phyloP scores from a whole-genome alignment of 1,140 invertebrate genomes.

The Leptinotarsa undecemlineata region DNA sequence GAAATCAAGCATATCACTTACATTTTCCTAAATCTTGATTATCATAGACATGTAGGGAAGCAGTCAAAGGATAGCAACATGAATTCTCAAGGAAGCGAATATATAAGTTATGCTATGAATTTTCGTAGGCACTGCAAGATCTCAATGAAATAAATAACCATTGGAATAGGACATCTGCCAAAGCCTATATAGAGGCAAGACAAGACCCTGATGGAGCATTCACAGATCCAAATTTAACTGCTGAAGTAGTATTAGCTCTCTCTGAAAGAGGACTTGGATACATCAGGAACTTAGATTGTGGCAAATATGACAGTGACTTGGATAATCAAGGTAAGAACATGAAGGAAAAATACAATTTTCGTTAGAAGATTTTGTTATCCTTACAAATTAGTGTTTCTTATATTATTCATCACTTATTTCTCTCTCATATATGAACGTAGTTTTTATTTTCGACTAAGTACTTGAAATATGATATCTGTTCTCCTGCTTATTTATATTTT shows the following conservation, averaged over 20 bases:
- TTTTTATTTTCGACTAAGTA: too few species aligned
- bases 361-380: too few species aligned
- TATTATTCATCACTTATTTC: too few species aligned
- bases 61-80: too few species aligned
- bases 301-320: constrained; percentile 56
- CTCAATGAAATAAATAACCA: constrained; percentile 63
- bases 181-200: constrained; percentile 70
- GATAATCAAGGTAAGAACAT: constrained; percentile 51
- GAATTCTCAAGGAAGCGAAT: background rate
- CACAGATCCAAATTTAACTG: constrained; percentile 72
- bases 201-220: constrained; percentile 79
- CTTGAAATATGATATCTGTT: too few species aligned
- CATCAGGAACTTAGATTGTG: constrained; percentile 70
- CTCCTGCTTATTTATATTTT: too few species aligned
- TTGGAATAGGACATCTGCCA: constrained; percentile 78
- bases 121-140: constrained; percentile 70
- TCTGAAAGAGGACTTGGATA: constrained; percentile 64
- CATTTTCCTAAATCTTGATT: too few species aligned
- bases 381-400: too few species aligned
- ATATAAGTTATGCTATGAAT: background rate
- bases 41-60: too few species aligned
- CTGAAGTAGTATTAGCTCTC: constrained; percentile 74
- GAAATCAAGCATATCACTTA: too few species aligned
- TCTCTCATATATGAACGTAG: too few species aligned
- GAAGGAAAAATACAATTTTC: too few species aligned